phyloP scores from a whole-genome alignment of 2,113 vertebrate genomes.

The Lamprologus ornatipinnis region DNA sequence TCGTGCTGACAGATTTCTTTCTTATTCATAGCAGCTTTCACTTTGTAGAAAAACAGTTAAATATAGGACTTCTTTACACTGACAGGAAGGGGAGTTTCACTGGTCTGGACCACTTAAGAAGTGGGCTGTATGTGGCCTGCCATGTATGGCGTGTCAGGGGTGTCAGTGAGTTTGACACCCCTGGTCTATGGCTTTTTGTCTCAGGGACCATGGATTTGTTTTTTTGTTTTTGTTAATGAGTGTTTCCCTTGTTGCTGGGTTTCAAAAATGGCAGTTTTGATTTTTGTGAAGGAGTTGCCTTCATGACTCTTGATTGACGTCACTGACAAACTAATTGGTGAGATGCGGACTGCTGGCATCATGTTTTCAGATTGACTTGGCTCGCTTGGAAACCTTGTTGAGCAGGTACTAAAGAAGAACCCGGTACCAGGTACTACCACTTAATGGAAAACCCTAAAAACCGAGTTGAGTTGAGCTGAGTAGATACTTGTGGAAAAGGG shows the following conservation, averaged over 20 bases:
- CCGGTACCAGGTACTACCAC: background rate
- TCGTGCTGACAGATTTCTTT: background rate
- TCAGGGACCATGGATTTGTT: background rate
- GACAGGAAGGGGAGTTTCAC: background rate
- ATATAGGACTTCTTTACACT: background rate
- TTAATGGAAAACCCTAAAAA: background rate
- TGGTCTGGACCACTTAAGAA: background rate
- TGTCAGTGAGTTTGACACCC: background rate
- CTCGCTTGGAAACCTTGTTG: rapidly evolving
- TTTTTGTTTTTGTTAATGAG: background rate
- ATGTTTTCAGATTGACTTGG: background rate
- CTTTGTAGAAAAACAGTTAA: background rate
- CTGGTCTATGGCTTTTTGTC: background rate
- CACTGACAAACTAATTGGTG: background rate
- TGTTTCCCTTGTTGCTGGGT: background rate
- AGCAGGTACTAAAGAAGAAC: background rate
- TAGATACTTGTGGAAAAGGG: background rate
- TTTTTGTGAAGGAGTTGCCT: background rate
- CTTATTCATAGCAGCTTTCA: background rate
- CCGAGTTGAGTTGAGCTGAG: background rate
- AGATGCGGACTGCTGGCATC: background rate
- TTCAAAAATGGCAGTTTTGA: background rate
- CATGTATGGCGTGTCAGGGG: background rate
- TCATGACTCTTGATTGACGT: background rate
- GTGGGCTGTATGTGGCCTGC: background rate